Base-by-base conservation (phyloP, 2,113 vertebrate species). In the Hiodon tergisus region DNA sequence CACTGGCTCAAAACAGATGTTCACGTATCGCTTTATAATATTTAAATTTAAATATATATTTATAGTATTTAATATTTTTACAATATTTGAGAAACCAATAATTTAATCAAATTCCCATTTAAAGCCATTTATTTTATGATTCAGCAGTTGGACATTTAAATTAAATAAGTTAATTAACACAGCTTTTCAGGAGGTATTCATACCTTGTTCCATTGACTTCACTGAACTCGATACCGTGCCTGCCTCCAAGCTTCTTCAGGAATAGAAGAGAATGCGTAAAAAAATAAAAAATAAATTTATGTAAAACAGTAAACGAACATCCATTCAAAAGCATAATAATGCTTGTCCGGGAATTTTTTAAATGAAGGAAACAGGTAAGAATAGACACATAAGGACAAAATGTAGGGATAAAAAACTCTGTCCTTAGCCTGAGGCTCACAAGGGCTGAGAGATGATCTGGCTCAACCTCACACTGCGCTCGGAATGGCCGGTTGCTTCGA, bases 401-500 rank as follows among this genome's bases (percentile, higher is more conserved):
- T 87, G 85, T 82, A 90, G 84, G 92, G 89, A 84, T 88, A 84
- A 88, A 89, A 92, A 89, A 88, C 86, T 86, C 84, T 80, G 89
- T 89, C 88, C 87, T 86, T 87, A 90, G 91, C 91, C 85, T 80
- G 87, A 88, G 91, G 90, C 92, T 93, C 93, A 94, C 91, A 93
- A 89, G 93, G 93, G 92, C 87, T 86, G 85, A 90, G 89, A 92
- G 93, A 92, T 93, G 93, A 90, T 93, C 94, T 97, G 97, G 96
- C 95, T 98, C 94, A 94, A 93, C 93, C 86, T 90, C 93, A 93
- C 95, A 85, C 93, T 93, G 94, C 97, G 96, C 98, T 98, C 98
- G 97, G 98, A 98, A 96, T 95, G 94, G 90, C 93, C 94, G 94
- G 95, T 93, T 94, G 95, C 95, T 95, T 94, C 96, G 95, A 97